These are phyloP conservation scores for Ctenicera cuprea DNA, from an alignment of 2,888 invertebrate species.

Conservation along the genomic window DNA sequence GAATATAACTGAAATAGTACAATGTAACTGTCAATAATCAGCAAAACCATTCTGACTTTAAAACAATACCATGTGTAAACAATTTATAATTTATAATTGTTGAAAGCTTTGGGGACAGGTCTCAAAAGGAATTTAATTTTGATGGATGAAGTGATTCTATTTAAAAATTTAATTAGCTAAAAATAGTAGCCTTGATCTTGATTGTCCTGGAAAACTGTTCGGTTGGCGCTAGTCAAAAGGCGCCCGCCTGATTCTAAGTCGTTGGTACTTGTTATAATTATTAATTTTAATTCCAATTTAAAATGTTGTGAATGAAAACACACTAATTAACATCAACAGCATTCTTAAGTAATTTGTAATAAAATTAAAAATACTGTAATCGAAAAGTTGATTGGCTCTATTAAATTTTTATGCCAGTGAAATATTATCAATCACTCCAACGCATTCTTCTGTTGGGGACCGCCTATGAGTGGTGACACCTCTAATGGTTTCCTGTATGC, in stretches of 20 bases:
- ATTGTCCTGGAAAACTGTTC: constrained; percentile 6
- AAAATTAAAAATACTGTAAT: constrained; percentile 33
- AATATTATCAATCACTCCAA: constrained; percentile 53
- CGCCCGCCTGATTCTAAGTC: background rate
- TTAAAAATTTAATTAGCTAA: constrained; percentile 27
- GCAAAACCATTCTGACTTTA: background rate
- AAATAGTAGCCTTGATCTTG: background rate
- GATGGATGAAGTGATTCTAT: constrained; percentile 12
- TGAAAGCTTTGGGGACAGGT: background rate
- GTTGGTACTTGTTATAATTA: constrained; percentile 14
- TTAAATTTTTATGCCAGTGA: constrained; percentile 43
- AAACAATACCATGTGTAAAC: too few relatives aligned
- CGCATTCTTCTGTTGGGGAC: constrained; percentile 49
- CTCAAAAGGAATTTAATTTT: constrained; percentile 4
- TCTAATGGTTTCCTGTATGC: constrained; percentile 53
- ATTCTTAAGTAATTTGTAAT: constrained; percentile 18
- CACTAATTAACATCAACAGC: constrained; percentile 29
- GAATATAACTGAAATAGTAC: background rate
- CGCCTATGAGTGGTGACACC: constrained; percentile 53
- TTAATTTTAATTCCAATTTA: constrained; percentile 6
- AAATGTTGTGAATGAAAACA: constrained; percentile 11
- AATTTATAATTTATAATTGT: too few relatives aligned
- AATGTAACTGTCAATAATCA: background rate
- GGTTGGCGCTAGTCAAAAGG: background rate
- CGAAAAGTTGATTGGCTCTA: constrained; percentile 34